Base-by-base conservation (phyloP, 2,888 invertebrate genomes). In the Dicranocentrus wangi region DNA sequence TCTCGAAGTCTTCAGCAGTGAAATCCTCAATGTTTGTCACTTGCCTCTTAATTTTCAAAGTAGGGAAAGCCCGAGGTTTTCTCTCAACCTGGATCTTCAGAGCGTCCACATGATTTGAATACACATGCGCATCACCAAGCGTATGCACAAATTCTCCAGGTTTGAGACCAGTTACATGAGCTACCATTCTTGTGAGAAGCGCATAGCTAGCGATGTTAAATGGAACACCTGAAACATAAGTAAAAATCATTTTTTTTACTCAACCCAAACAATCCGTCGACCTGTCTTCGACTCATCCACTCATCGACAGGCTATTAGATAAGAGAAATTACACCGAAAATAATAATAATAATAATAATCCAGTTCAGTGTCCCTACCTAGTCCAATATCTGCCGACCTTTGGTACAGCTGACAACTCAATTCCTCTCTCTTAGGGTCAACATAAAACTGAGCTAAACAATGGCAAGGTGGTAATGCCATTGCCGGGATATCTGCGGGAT, bases 391-490 rank as follows among this genome's bases (percentile, higher is more conserved):
- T 7, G 97, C 99, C 87, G 98, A 98, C 84, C 99, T 91, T 89
- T 99, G 99, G 88, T 98, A 98, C 85, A 99, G 89, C 87, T 96
- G 94, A 87, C 97, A 98, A 0, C 96, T 96, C 0, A 99, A 90
- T 88, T 95, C 94, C 23, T 83, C 68, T 17, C 79, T 84, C 1
- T 92, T 93, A 86, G 92, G 90, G 0, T 93, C 92, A 0, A 99
- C 98, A 90, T 94, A 96, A 90, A 99, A 99, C 89, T 99, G 99
- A 0, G 93, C 94, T 60, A 99, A 90, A 87, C 96, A 95, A 88
- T 99, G 99, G 87, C 99, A 99, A 0, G 99, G 99, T 0, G 99
- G 99, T 68, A 99, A 90, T 0, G 97, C 98, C 99, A 99, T 99
- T 89, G 93, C 90, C 0, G 93, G 91, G 28, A 98, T 88, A 89